Conservation (phyloP, 2,113 vertebrate species). For the Micromys minutus region DNA sequence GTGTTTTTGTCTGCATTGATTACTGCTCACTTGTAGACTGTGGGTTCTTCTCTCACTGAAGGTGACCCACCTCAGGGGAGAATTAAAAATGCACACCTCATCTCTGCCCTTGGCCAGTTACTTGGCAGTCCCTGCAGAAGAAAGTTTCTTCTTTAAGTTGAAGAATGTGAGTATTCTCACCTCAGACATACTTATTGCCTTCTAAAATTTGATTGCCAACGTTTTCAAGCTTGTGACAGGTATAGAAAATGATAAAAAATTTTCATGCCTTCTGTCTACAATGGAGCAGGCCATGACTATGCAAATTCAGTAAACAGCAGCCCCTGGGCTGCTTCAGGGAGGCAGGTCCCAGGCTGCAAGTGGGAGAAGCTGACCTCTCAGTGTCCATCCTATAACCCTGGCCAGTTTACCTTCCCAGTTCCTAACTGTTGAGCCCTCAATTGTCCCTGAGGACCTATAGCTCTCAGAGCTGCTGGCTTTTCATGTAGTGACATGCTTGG, state of each 20-base stretch:
- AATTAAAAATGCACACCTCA: neutral
- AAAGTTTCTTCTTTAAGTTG: neutral
- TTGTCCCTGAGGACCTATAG: neutral
- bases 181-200: neutral
- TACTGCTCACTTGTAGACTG: neutral
- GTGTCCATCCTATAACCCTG: neutral
- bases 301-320: neutral
- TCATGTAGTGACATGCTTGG: neutral
- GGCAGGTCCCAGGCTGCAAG: neutral
- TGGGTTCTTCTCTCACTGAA: neutral
- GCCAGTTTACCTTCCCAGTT: neutral
- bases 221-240: slow-evolving; percentile 12
- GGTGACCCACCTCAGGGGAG: neutral
- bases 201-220: neutral
- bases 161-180: neutral
- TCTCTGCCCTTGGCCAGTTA: neutral
- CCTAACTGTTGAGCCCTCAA: neutral
- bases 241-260: slow-evolving; percentile 47
- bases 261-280: neutral
- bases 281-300: neutral
- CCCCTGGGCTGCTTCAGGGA: neutral
- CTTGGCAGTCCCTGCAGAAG: neutral
- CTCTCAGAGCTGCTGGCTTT: neutral
- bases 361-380: neutral
- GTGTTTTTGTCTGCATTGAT: slow-evolving; percentile 6